These are phyloP conservation scores for Iphiclides podalirius DNA, from an alignment of 2,888 invertebrate genomes.

Conservation along the genomic window DNA sequence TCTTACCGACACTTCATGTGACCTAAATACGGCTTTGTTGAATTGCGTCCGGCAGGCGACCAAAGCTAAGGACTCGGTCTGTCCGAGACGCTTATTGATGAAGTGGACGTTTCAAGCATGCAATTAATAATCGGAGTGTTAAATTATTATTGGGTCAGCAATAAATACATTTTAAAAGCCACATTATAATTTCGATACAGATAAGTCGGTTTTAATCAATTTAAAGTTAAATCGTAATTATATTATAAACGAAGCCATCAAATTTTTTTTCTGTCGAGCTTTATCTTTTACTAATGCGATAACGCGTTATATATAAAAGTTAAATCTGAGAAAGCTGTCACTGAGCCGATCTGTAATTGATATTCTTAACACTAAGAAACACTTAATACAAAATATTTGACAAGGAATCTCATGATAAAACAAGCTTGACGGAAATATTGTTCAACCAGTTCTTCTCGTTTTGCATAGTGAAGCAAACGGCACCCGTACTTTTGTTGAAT, in stretches of 20 bases:
- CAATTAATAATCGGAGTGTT: neutral
- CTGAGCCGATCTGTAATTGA: too few species aligned
- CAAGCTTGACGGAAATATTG: constrained; percentile 58
- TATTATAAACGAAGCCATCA: too few species aligned
- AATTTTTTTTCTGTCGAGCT: too few species aligned
- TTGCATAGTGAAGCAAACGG: constrained; percentile 48
- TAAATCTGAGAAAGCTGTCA: too few species aligned
- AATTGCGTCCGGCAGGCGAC: neutral
- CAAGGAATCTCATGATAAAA: constrained; percentile 34
- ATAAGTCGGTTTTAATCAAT: too few species aligned
- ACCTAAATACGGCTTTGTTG: neutral
- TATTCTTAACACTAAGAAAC: too few species aligned
- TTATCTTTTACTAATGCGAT: too few species aligned
- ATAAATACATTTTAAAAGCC: too few species aligned
- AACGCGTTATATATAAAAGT: too few species aligned
- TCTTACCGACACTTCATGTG: constrained; percentile 7
- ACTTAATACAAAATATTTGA: constrained; percentile 2
- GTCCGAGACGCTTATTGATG: neutral
- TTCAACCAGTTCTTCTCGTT: constrained; percentile 51
- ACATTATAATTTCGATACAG: too few species aligned
- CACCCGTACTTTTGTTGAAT: constrained; percentile 35
- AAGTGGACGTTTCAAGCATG: neutral
- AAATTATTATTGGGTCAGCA: too few species aligned
- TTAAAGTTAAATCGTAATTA: too few species aligned
- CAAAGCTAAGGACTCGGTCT: constrained; percentile 1